Percentiles rank a stretch among this genome's conserved stretches.
Conservation (phyloP, 2,797 vertebrate genomes). For the Tokudaia tokunoshimensis region DNA sequence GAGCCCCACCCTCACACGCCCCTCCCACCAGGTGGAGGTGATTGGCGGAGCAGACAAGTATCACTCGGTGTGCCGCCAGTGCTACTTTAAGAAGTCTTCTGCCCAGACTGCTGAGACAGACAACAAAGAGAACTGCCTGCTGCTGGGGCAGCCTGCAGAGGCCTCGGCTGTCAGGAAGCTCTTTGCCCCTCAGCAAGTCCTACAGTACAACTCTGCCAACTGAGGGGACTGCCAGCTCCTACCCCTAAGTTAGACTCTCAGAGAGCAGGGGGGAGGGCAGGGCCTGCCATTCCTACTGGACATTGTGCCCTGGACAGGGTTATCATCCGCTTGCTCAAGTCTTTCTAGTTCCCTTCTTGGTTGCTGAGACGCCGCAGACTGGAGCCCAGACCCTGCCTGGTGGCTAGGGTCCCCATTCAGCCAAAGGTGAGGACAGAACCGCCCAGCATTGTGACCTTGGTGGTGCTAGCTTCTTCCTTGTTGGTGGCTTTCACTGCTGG, state of each 20-base stretch:
- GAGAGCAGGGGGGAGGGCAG: background rate
- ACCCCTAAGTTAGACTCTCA: background rate
- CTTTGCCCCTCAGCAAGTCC: conserved; percentile 85
- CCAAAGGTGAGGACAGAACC: background rate
- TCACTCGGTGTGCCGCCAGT: conserved; percentile 94
- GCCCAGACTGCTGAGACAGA: background rate
- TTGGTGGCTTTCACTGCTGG: conserved; percentile 10
- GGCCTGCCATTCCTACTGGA: background rate
- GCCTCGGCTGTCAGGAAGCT: conserved; percentile 86
- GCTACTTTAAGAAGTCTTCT: conserved; percentile 89
- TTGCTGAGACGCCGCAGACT: background rate
- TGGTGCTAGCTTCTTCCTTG: background rate
- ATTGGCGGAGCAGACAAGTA: conserved; percentile 98
- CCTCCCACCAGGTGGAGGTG: conserved; percentile 94
- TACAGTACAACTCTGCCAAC: conserved; percentile 55
- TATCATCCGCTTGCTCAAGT: background rate
- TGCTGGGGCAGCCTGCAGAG: conserved; percentile 80
- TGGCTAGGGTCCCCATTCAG: background rate
- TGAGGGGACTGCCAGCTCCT: background rate
- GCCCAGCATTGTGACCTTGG: background rate
- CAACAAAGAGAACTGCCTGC: conserved; percentile 92
- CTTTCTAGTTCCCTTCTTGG: background rate
- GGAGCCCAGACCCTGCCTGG: background rate
- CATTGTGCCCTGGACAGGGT: background rate
- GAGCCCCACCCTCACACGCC: background rate